These are phyloP conservation scores for Autographa pulchrina DNA, from an alignment of 2,888 invertebrate genomes.

Conservation along the genomic window DNA sequence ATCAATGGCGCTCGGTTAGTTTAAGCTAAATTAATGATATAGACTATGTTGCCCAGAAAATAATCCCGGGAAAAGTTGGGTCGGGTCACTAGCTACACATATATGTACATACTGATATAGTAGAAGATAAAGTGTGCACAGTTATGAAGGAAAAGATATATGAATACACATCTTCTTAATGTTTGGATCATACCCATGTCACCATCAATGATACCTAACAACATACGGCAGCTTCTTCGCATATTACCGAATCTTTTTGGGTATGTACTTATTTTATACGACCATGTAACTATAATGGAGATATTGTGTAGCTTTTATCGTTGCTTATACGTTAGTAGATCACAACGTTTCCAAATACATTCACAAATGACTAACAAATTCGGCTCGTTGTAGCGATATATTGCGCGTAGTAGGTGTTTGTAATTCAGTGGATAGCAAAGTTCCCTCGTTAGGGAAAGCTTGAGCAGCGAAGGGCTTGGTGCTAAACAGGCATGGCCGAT, in stretches of 20 bases:
- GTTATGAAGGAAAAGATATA: background rate
- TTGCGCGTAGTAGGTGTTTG: conserved; percentile 29
- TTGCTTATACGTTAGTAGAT: background rate
- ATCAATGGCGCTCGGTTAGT: background rate
- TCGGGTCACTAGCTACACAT: background rate
- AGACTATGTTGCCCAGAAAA: background rate
- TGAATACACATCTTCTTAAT: background rate
- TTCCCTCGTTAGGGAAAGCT: conserved; percentile 58
- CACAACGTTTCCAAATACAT: background rate
- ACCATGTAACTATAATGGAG: background rate
- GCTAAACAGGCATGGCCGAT: conserved; percentile 57
- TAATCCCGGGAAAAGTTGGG: background rate
- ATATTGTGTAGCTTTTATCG: background rate
- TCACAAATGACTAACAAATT: conserved; percentile 12
- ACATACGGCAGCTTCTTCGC: background rate
- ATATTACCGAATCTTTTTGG: background rate
- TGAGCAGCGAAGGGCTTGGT: conserved; percentile 40
- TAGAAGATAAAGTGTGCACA: background rate
- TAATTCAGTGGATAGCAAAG: conserved; percentile 46
- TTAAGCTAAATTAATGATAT: background rate
- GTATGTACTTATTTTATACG: background rate
- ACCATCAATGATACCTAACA: conserved; percentile 3
- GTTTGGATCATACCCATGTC: background rate
- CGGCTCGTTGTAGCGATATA: conserved; percentile 12
- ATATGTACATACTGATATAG: background rate